These are phyloP conservation scores for Melanotus villosus DNA, from an alignment of 2,888 invertebrate species.

Conservation along the genomic window DNA sequence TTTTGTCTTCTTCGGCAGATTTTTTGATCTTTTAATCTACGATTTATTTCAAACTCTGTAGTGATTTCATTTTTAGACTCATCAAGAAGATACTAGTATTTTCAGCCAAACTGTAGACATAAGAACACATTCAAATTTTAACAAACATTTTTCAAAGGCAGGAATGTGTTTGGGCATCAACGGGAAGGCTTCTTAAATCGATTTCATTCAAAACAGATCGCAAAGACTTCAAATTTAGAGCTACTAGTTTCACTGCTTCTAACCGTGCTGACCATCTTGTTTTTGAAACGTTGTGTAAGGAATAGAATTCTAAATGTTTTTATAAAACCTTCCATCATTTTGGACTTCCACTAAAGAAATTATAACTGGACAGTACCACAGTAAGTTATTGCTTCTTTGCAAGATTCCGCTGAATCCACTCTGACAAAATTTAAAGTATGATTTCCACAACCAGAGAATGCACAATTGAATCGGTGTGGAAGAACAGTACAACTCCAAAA, in stretches of 20 bases:
- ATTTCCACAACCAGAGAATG: constrained; percentile 7
- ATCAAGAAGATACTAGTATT: constrained; percentile 19
- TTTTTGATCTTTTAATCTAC: constrained; percentile 16
- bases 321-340: neutral
- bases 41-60: constrained; percentile 8
- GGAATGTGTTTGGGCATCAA: constrained; percentile 17
- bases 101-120: no score
- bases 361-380: constrained; percentile 1
- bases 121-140: no score
- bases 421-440: constrained; percentile 2
- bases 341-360: constrained; percentile 3
- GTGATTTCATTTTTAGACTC: constrained; percentile 15
- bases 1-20: no score
- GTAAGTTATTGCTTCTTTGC: constrained; percentile 2
- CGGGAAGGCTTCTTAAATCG: constrained; percentile 11
- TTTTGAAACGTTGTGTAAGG: no score
- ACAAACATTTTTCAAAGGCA: constrained; percentile 22
- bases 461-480: no score
- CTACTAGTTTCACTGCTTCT: constrained; percentile 20
- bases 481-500: no score
- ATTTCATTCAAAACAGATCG: constrained; percentile 11
- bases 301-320: neutral
- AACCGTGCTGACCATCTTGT: constrained; percentile 16
- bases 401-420: constrained; percentile 1
- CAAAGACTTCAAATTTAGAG: constrained; percentile 24